These are phyloP conservation scores for Bungarus multicinctus DNA, from an alignment of 2,113 vertebrate species.

Conservation along the genomic window DNA sequence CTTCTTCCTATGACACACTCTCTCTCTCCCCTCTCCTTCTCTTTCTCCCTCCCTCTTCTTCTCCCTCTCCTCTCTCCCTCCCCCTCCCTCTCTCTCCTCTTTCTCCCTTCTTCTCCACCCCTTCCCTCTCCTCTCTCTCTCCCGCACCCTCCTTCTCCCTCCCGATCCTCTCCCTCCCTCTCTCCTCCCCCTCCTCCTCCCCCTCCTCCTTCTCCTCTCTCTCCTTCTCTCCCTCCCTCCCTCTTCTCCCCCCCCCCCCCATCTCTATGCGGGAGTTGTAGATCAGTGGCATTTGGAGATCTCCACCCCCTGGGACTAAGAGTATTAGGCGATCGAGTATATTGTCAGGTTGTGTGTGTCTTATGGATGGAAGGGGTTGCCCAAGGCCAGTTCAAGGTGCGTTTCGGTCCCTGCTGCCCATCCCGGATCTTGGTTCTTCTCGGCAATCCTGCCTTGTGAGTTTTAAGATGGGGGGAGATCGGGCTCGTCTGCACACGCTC, in stretches of 20 bases:
- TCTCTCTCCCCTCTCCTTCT: too few species aligned
- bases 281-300: not conserved
- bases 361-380: too few species aligned
- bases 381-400: not conserved
- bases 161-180: too few species aligned
- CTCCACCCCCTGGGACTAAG: not conserved
- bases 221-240: accelerated
- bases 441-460: not conserved
- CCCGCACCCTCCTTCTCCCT: too few species aligned
- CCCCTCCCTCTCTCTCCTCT: accelerated
- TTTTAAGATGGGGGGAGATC: not conserved
- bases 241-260: too few species aligned
- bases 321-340: too few species aligned
- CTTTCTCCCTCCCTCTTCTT: too few species aligned
- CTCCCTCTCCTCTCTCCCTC: accelerated
- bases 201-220: too few species aligned
- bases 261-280: not conserved
- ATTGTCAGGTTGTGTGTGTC: too few species aligned
- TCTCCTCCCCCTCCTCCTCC: too few species aligned
- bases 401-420: not conserved
- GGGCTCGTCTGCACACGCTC: not conserved
- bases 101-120: accelerated
- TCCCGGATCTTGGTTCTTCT: not conserved
- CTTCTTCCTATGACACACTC: not conserved
- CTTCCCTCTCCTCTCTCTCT: too few species aligned